A percentile compares a stretch with the other conserved stretches of the same genome.
Conservation (phyloP, 1,140 invertebrate species). For the Papilio polytes region DNA sequence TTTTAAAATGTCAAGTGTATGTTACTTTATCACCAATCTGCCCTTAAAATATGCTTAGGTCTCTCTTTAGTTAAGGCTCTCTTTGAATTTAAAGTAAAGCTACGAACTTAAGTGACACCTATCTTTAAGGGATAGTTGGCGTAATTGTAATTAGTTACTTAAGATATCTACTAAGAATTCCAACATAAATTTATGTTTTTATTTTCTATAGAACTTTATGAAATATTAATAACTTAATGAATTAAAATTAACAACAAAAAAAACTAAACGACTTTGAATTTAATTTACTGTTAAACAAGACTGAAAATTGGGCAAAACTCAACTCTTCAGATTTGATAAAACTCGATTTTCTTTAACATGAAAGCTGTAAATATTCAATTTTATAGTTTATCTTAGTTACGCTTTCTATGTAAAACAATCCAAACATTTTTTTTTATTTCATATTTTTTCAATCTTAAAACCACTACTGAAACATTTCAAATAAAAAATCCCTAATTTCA, state of each 20-base stretch:
- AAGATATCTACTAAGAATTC: background rate
- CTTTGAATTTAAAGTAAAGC: too few species aligned
- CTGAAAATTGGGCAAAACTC: background rate
- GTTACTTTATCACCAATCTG: background rate
- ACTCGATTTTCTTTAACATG: background rate
- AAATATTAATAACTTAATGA: too few species aligned
- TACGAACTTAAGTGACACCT: too few species aligned
- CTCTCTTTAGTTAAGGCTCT: too few species aligned
- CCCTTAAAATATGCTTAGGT: too few species aligned
- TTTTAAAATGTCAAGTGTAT: background rate
- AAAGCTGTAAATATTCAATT: too few species aligned
- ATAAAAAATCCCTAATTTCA: background rate
- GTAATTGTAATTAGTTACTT: background rate
- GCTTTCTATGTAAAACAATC: background rate
- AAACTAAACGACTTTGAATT: background rate
- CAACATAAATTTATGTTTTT: background rate
- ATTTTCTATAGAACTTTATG: background rate
- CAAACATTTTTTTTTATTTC: background rate
- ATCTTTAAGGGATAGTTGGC: too few species aligned
- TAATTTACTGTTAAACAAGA: background rate
- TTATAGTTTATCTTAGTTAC: background rate
- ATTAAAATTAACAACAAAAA: background rate
- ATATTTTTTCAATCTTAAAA: too few species aligned
- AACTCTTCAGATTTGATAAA: background rate
- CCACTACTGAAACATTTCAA: background rate